Base-by-base conservation (phyloP, 2,888 invertebrate genomes). In the Euproctis similis region DNA sequence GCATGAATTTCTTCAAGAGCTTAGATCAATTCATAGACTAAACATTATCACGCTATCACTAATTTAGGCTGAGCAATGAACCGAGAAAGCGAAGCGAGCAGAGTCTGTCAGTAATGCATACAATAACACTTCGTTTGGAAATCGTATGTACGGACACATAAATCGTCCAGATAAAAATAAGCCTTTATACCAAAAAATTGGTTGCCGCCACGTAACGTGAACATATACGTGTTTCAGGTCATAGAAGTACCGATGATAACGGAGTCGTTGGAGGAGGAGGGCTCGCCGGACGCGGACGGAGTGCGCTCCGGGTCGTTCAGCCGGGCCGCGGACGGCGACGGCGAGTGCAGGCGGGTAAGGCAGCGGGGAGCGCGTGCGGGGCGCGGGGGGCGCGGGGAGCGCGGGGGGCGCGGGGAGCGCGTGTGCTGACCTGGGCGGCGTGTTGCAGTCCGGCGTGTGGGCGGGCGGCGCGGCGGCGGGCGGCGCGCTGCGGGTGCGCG, bases 371-470 rank as follows among this genome's bases (percentile, higher is more conserved):
- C n/a, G 37, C 35, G 16, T 49, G 50, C 20, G 48, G 42, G 28
- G 34, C 42, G 31, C 39, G 72, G 57, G 72, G 77, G 39, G 81
- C 77, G 47, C 76, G 82, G 34, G 59, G n/a, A n/a, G 81, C 50
- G 59, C 81, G 59, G 64, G 44, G 24, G 68, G 84, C 58, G 48
- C 85, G 61, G 67, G 85, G 42, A 72, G 76, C 48, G 61, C 74
- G 65, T 94, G 96, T 65, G 92, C 97, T 76, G 90, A 93, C 20
- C 88, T 97, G n/a, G 99, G 98, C 47, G n/a, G n/a, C n/a, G 8
- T 19, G 6, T 21, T 9, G 1, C 53, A 67, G 69, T 58, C 60
- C 9, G 64, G 67, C 22, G 63, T 50, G 36, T 62, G 67, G 63
- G 31, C 51, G 32, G 42, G 40, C 26, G 52, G 55, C 10, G 37